These are phyloP conservation scores for Melanchra persicariae DNA, from an alignment of 2,888 invertebrate species.

Conservation along the genomic window DNA sequence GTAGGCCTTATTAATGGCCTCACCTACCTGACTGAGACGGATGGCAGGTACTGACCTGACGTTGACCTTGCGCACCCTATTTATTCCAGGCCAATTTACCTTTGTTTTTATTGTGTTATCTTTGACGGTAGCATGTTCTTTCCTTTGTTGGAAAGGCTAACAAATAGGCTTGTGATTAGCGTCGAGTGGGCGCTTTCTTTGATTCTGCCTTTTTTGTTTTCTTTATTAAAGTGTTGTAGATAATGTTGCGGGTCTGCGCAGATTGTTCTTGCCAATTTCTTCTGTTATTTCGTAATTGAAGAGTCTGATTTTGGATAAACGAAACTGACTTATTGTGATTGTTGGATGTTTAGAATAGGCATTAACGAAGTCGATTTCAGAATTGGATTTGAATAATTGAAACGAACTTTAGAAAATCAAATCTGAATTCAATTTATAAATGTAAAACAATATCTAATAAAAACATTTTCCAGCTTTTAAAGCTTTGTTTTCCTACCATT, in stretches of 20 bases:
- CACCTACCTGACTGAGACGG: slow-evolving; percentile 72
- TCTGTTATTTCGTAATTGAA: slow-evolving; percentile 44
- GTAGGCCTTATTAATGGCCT: slow-evolving; percentile 74
- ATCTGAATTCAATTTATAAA: slow-evolving; percentile 14
- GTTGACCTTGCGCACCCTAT: slow-evolving; percentile 62
- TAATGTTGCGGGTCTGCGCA: slow-evolving; percentile 26
- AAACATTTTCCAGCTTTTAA: slow-evolving; percentile 7
- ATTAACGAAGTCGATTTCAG: slow-evolving; percentile 8
- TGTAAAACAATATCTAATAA: slow-evolving; percentile 20
- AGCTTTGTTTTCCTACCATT: neutral
- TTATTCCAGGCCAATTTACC: slow-evolving; percentile 60
- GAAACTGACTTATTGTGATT: slow-evolving; percentile 14
- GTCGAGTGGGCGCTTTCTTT: slow-evolving; percentile 41
- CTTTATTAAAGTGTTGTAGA: slow-evolving; percentile 51
- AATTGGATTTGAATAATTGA: slow-evolving; percentile 18
- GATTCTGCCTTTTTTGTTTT: slow-evolving; percentile 50
- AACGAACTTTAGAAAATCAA: slow-evolving; percentile 34
- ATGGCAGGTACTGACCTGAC: slow-evolving; percentile 66
- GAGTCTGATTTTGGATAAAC: slow-evolving; percentile 25
- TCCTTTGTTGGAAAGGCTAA: slow-evolving; percentile 53
- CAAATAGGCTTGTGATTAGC: slow-evolving; percentile 56
- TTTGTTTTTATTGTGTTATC: slow-evolving; percentile 66
- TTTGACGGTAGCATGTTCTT: slow-evolving; percentile 61
- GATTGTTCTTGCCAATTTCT: slow-evolving; percentile 37
- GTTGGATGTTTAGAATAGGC: slow-evolving; percentile 32